phyloP scores from a whole-genome alignment of 2,797 vertebrate species.

The Sebastes cheni region DNA sequence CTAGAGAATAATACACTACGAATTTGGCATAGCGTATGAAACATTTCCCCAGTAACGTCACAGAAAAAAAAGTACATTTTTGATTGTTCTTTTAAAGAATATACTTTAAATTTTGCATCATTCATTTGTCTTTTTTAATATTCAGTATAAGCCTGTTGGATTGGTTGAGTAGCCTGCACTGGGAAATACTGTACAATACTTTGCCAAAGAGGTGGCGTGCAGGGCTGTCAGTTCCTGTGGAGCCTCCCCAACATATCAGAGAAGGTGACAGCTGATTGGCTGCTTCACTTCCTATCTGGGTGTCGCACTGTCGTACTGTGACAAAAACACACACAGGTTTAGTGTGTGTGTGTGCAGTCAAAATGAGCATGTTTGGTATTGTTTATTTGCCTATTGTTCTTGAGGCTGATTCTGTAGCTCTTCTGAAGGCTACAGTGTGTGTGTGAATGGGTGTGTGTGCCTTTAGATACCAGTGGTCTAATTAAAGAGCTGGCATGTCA shows the following conservation, averaged over 20 bases:
- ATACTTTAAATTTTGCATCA: neutral
- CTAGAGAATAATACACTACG: neutral
- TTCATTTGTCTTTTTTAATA: neutral
- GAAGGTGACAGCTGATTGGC: constrained; percentile 64
- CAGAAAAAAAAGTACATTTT: neutral
- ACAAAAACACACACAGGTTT: constrained; percentile 14
- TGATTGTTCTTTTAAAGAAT: neutral
- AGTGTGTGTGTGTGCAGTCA: neutral
- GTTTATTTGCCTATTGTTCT: neutral
- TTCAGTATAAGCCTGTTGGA: neutral
- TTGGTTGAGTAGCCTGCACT: neutral
- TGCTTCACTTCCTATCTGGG: constrained; percentile 39
- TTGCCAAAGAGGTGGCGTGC: constrained; percentile 22
- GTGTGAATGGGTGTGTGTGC: neutral
- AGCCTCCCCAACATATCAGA: constrained; percentile 41
- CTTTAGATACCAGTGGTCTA: constrained; percentile 63
- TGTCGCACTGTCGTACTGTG: constrained; percentile 16
- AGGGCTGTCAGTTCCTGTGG: neutral
- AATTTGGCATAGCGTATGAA: neutral
- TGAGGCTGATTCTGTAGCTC: neutral
- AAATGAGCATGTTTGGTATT: neutral
- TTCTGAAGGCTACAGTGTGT: neutral
- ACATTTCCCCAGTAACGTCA: neutral
- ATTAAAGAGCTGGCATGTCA: constrained; percentile 75
- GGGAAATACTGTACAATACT: neutral